phyloP scores from a whole-genome alignment of 2,113 vertebrate species.

The Eptatretus burgeri region DNA sequence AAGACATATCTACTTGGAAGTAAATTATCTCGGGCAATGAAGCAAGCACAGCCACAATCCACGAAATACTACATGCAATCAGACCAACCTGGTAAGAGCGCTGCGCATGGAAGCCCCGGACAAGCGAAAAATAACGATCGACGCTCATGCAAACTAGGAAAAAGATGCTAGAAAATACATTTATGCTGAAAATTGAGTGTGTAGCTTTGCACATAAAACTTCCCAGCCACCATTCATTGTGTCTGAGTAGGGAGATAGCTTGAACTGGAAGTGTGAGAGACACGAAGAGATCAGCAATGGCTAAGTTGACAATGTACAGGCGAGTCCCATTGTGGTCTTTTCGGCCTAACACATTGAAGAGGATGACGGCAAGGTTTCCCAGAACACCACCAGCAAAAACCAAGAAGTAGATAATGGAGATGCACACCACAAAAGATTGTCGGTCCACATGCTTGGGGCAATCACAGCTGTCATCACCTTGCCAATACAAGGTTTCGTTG shows the following conservation, averaged over 20 bases:
- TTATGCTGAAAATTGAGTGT: constrained; percentile 55
- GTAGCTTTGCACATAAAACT: constrained; percentile 41
- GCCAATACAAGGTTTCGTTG: too few relatives aligned
- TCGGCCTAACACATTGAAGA: constrained; percentile 57
- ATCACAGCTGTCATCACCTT: too few relatives aligned
- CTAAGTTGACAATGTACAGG: constrained; percentile 67
- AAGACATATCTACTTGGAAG: constrained; percentile 30
- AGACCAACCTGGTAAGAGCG: constrained; percentile 27
- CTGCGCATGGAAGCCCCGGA: constrained; percentile 16
- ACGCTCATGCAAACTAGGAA: constrained; percentile 73
- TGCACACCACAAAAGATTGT: constrained; percentile 29
- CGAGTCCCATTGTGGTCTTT: constrained; percentile 48
- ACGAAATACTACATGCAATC: constrained; percentile 32
- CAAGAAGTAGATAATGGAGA: constrained; percentile 53
- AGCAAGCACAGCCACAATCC: constrained; percentile 36
- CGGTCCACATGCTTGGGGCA: constrained; percentile 31
- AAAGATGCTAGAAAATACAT: constrained; percentile 62
- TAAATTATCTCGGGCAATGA: constrained; percentile 52
- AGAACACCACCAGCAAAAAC: constrained; percentile 56
- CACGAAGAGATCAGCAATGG: constrained; percentile 42
- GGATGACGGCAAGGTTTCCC: constrained; percentile 58
- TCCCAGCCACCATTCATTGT: constrained; percentile 40
- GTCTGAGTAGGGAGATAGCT: constrained; percentile 41
- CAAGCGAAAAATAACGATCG: constrained; percentile 47
- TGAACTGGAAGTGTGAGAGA: constrained; percentile 48